Conservation (phyloP, 1,140 invertebrate species). For the Drosophila erecta region DNA sequence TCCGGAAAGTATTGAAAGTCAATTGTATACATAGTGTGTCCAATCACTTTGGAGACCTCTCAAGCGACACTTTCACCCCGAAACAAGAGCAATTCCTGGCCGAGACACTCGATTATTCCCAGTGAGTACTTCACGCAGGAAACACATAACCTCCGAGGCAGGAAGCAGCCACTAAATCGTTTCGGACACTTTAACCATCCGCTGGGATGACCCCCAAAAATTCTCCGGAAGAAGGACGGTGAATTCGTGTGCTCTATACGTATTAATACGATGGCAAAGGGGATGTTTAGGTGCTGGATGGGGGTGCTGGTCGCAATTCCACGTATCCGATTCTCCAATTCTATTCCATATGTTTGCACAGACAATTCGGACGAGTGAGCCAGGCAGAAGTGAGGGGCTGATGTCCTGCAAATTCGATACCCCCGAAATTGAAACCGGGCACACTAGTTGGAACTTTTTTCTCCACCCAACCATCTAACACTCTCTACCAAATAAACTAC, state of each 20-base stretch:
- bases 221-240: slow-evolving; percentile 25
- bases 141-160: slow-evolving; percentile 46
- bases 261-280: background rate
- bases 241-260: slow-evolving; percentile 36
- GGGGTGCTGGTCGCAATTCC: slow-evolving; percentile 23
- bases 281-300: slow-evolving; percentile 3
- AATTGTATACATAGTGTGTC: slow-evolving; percentile 14
- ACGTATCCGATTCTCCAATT: slow-evolving; percentile 49
- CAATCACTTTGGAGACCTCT: slow-evolving; percentile 20
- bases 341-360: slow-evolving; percentile 58
- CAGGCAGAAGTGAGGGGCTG: slow-evolving; percentile 11
- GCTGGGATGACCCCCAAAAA: slow-evolving; percentile 39
- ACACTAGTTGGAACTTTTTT: slow-evolving; percentile 37
- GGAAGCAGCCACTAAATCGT: slow-evolving; percentile 55
- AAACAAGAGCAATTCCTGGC: slow-evolving; percentile 3
- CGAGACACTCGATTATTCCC: slow-evolving; percentile 52
- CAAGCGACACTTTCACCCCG: slow-evolving; percentile 22
- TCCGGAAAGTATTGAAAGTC: background rate
- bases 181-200: slow-evolving; percentile 63
- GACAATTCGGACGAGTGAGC: slow-evolving; percentile 51
- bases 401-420: slow-evolving; percentile 58
- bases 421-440: slow-evolving; percentile 24
- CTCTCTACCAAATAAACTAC: slow-evolving; percentile 1
- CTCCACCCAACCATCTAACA: slow-evolving; percentile 1
- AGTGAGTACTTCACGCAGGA: slow-evolving; percentile 45